These are phyloP conservation scores for Ceyx melanurus DNA, from an alignment of 2,113 vertebrate genomes.

Conservation along the genomic window DNA sequence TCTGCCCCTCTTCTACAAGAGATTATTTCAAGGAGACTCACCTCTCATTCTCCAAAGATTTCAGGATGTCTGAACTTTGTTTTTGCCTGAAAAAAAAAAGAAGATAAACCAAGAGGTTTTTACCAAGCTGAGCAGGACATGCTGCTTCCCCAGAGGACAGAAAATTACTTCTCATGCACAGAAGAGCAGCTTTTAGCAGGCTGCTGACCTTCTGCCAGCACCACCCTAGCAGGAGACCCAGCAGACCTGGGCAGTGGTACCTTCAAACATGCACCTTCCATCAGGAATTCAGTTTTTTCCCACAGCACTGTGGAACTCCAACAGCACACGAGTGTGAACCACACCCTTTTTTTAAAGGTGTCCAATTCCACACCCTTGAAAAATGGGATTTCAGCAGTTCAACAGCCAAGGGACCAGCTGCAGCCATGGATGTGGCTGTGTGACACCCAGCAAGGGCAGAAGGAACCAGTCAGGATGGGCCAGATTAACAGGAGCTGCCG, in stretches of 20 bases:
- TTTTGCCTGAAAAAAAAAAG: slow-evolving; percentile 79
- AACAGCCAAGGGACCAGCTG: neutral
- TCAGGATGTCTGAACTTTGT: slow-evolving; percentile 87
- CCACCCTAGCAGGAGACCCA: neutral
- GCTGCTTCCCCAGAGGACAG: neutral
- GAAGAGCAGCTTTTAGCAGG: neutral
- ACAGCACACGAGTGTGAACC: neutral
- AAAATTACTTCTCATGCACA: neutral
- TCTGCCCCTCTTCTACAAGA: neutral
- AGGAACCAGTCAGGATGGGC: rapidly evolving
- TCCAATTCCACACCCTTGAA: neutral
- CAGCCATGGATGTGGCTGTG: rapidly evolving
- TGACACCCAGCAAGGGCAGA: neutral
- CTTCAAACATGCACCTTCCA: neutral
- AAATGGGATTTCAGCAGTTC: neutral
- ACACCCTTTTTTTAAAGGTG: neutral
- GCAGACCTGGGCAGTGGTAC: neutral
- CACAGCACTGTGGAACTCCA: neutral
- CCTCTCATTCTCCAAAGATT: slow-evolving; percentile 92
- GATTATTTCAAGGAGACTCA: slow-evolving; percentile 58
- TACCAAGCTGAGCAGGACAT: neutral
- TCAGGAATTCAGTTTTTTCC: neutral
- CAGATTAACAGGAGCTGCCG: rapidly evolving
- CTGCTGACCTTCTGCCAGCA: neutral
- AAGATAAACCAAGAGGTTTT: neutral